These are phyloP conservation scores for Carpatolechia fugitivella DNA, from an alignment of 2,888 invertebrate genomes.

Conservation along the genomic window DNA sequence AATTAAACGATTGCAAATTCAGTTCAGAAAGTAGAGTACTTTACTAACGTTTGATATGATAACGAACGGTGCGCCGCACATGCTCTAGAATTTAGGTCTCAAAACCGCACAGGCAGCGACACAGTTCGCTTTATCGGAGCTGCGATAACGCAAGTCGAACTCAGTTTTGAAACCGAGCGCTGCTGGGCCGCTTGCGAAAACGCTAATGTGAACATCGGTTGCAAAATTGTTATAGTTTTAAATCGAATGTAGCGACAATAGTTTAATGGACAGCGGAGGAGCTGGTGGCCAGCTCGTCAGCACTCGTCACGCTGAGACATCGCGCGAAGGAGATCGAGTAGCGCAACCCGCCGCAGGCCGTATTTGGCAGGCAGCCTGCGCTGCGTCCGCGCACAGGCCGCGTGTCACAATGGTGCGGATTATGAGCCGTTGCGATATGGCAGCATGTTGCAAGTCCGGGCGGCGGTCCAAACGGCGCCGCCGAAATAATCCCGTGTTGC, in stretches of 20 bases:
- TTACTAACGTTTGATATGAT: conserved; percentile 1
- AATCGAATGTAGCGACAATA: conserved; percentile 63
- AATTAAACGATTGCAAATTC: background rate
- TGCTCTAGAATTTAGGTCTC: conserved; percentile 63
- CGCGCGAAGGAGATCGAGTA: conserved; percentile 57
- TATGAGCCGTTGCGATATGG: conserved; percentile 77
- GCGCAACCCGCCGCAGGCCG: conserved; percentile 54
- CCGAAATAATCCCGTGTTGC: conserved; percentile 78
- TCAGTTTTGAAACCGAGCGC: conserved; percentile 73
- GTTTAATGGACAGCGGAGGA: conserved; percentile 29
- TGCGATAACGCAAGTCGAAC: conserved; percentile 76
- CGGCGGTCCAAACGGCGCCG: conserved; percentile 73
- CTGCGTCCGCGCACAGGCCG: conserved; percentile 49
- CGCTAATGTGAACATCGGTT: conserved; percentile 78
- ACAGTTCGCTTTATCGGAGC: conserved; percentile 72
- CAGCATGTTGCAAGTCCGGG: conserved; percentile 76
- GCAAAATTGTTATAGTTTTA: conserved; percentile 78
- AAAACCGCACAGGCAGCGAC: conserved; percentile 64
- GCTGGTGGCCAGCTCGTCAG: conserved; percentile 26
- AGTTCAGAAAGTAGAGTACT: background rate
- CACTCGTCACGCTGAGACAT: conserved; percentile 37
- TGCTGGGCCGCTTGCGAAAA: conserved; percentile 79
- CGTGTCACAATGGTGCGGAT: conserved; percentile 72
- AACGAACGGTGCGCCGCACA: conserved; percentile 13
- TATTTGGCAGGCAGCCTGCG: conserved; percentile 67